Base-by-base conservation (phyloP, 2,113 vertebrate species). In the Crotalus tigris region DNA sequence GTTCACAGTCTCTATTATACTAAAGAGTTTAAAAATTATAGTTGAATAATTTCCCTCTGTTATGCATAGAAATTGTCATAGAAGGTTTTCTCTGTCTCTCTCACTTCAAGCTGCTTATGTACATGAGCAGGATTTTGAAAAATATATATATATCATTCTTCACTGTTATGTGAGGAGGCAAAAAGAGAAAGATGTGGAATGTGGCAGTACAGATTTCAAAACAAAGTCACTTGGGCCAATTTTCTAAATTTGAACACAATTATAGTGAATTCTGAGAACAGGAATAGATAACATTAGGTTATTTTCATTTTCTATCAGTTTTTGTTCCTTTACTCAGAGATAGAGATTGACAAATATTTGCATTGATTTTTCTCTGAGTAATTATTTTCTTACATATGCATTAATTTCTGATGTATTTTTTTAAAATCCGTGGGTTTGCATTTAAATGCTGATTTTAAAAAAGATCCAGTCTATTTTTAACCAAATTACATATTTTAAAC, bases 1-100 rank as follows among this genome's bases (percentile, higher is more conserved):
- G 97, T 81, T 97, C 94, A 93, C 92, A 94, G 91, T 95, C 90
- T 90, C 94, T 93, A 96, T 97, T 97, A 96, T 94, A 95, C 89
- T 92, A 96, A 6, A 58, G 93, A 96, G 94, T 91, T 95, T 96
- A 92, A 95, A 97, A 96, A 94, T 94, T 91, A 64, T 94, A 92
- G 58, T 95, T 95, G 91, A 95, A 55, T 90, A 96, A 93, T 95
- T 96, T 64, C 92, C 55, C 95, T 96, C 93, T 91, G 95, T 95
- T 96, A 91, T 93, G 89, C 85, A 95, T 44, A 90, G 90, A 94
- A 89, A 87, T 69, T 15, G 92, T 92, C 53, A 57, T 54, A 59
- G 69, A 81, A 3, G 2, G 3, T 26, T 29, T 29, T 69, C 49
- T 44, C 53, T 90, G 19, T 46, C 39, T 19, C 26, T 11, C 19